Percentiles rank a stretch among this genome's conserved stretches.
Conservation (phyloP, 2,113 vertebrate species). For the Rhinopomastus cyanomelas region DNA sequence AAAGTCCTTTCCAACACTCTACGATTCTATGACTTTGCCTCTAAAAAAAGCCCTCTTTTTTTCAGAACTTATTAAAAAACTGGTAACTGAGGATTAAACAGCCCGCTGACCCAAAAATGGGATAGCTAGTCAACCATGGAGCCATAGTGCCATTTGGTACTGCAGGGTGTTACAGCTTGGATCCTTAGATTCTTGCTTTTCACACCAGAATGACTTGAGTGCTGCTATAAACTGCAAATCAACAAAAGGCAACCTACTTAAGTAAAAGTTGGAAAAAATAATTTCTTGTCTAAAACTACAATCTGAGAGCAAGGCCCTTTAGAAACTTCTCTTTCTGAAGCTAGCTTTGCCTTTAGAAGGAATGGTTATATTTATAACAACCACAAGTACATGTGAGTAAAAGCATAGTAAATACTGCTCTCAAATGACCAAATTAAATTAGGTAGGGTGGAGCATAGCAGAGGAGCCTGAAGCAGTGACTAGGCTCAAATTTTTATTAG, state of each 20-base stretch:
- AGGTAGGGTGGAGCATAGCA: neutral
- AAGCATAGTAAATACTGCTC: neutral
- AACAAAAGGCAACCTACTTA: neutral
- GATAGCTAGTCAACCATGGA: neutral
- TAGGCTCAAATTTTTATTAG: neutral
- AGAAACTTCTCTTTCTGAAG: neutral
- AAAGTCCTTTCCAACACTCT: no score
- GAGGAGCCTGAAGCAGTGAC: neutral
- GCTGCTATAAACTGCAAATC: neutral
- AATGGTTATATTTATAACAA: neutral
- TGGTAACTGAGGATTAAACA: neutral
- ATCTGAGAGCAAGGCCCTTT: neutral
- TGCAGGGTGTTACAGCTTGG: neutral
- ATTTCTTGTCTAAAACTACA: neutral
- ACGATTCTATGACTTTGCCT: neutral
- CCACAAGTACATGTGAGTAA: neutral
- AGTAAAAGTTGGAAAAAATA: neutral
- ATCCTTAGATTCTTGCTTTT: neutral
- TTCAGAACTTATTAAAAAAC: neutral
- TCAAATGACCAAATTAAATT: neutral
- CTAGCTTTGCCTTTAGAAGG: neutral
- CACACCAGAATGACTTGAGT: neutral
- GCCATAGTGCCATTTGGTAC: neutral
- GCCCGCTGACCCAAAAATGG: neutral
- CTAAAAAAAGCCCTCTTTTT: neutral